Evolutionary conservation across 2,113 vertebrate species (phyloP).

Genomic region (Hemiprocne comata): DNA sequence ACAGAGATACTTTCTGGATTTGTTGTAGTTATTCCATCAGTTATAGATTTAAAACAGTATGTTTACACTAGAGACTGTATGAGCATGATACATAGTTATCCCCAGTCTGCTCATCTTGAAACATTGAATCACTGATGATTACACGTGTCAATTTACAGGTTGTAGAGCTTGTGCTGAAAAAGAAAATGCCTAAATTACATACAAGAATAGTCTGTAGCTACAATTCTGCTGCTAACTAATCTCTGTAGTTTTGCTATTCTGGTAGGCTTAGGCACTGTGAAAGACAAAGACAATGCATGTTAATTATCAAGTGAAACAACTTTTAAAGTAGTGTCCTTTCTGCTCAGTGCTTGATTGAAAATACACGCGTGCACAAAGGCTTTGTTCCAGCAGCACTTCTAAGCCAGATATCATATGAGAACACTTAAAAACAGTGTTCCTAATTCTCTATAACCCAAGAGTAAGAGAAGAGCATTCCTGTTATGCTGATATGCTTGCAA

Average conservation of each 20-base stretch:
- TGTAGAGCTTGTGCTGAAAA: not conserved
- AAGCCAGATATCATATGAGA: not conserved
- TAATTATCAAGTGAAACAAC: not conserved
- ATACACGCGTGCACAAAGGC: accelerated
- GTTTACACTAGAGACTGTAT: not conserved
- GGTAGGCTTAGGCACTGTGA: not conserved
- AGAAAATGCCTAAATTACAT: not conserved
- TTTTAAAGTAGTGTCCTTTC: not conserved
- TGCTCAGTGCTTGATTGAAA: not conserved
- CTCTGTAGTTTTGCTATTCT: not conserved
- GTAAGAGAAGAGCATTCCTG: not conserved
- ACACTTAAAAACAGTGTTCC: not conserved
- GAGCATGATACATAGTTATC: not conserved
- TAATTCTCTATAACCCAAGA: not conserved
- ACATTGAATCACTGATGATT: not conserved
- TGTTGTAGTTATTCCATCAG: not conserved
- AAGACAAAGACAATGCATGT: not conserved
- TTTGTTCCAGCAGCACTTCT: not conserved
- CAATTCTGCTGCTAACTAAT: not conserved
- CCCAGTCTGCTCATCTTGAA: not conserved
- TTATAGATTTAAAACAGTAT: not conserved
- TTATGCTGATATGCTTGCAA: not conserved
- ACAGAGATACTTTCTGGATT: not conserved
- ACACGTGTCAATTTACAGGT: not conserved
- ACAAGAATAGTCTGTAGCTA: not conserved